These are phyloP conservation scores for Platypus cylindrus DNA, from an alignment of 2,888 invertebrate genomes.

Conservation along the genomic window DNA sequence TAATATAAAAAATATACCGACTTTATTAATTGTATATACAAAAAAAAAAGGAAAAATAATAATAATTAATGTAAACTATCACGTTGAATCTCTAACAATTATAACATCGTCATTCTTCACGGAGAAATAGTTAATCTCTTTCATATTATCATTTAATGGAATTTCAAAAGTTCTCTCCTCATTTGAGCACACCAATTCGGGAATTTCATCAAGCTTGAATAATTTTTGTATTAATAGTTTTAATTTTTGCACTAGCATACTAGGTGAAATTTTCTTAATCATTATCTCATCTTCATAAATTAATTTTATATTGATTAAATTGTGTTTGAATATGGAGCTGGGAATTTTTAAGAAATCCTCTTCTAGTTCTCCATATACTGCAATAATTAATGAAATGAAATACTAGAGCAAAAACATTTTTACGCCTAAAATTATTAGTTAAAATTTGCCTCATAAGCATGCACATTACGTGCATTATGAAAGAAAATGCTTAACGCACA, in stretches of 20 bases:
- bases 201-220: constrained; percentile 42
- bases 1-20: no score
- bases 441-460: no score
- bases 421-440: no score
- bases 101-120: constrained; percentile 74
- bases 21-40: no score
- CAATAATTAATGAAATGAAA: constrained; percentile 21
- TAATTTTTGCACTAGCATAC: constrained; percentile 73
- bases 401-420: constrained; percentile 8
- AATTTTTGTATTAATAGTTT: constrained; percentile 67
- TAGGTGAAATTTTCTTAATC: constrained; percentile 59
- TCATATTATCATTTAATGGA: constrained; percentile 63
- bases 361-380: constrained; percentile 76
- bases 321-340: constrained; percentile 51
- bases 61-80: no score
- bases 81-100: constrained; percentile 31
- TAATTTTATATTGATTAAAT: constrained; percentile 51
- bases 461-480: no score
- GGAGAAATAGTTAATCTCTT: constrained; percentile 72
- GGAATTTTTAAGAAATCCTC: constrained; percentile 51
- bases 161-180: constrained; percentile 54
- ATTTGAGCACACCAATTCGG: constrained; percentile 41
- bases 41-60: no score
- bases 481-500: no score
- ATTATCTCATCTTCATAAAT: constrained; percentile 39